Evolutionary conservation across 2,888 invertebrate genomes (phyloP).

Genomic region (Drosophila gaucha): DNA sequence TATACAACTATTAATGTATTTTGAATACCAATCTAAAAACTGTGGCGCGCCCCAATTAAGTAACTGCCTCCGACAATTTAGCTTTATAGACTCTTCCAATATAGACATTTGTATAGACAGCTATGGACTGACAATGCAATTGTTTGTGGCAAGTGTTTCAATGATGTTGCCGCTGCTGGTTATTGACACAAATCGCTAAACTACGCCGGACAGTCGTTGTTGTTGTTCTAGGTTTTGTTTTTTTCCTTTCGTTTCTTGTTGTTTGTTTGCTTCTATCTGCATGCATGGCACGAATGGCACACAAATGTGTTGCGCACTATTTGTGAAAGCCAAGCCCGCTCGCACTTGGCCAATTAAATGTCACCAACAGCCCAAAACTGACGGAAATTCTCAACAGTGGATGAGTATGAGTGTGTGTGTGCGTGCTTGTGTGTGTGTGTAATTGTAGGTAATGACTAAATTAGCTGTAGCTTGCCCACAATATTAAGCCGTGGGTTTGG

Average conservation of each 20-base stretch:
- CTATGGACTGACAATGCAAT: constrained; percentile 30
- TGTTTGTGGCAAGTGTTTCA: constrained; percentile 39
- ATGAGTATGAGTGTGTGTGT: background rate
- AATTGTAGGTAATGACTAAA: constrained; percentile 45
- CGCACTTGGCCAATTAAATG: constrained; percentile 60
- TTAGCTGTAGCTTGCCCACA: constrained; percentile 36
- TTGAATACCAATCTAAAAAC: background rate
- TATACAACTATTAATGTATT: too few species aligned
- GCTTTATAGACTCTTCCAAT: constrained; percentile 10
- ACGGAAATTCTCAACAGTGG: constrained; percentile 20
- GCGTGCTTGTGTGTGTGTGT: constrained; percentile 1
- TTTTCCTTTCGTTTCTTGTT: background rate
- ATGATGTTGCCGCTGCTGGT: constrained; percentile 38
- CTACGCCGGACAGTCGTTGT: constrained; percentile 7
- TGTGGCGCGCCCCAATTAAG: constrained; percentile 4
- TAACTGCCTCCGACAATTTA: background rate
- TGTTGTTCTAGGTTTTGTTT: constrained; percentile 25
- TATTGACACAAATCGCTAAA: constrained; percentile 44
- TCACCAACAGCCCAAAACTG: constrained; percentile 25
- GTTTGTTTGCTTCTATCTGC: constrained; percentile 43
- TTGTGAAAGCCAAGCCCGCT: constrained; percentile 73
- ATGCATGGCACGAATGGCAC: constrained; percentile 60
- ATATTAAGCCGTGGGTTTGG: constrained; percentile 23
- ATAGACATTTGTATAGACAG: too few species aligned
- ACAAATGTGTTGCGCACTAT: constrained; percentile 37